Conservation (phyloP, 2,797 vertebrate genomes). For the Hirundo rustica region DNA sequence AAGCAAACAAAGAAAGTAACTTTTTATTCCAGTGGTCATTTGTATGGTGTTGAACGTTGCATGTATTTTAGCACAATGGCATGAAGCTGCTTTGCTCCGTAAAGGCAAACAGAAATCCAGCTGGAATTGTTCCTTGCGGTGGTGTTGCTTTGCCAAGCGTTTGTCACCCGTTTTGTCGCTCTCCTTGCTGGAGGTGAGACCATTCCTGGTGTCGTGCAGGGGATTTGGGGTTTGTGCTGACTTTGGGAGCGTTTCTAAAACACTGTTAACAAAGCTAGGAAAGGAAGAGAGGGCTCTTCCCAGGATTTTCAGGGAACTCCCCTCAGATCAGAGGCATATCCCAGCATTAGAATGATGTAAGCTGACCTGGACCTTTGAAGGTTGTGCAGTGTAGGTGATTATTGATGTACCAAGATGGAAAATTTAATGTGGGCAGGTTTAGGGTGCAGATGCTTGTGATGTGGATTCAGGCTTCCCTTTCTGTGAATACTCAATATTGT, state of each 20-base stretch:
- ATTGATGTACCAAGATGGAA: background rate
- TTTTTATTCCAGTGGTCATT: background rate
- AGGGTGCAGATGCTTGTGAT: background rate
- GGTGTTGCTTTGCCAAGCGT: background rate
- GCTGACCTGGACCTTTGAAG: background rate
- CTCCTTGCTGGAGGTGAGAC: background rate
- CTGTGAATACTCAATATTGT: background rate
- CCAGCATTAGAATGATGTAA: background rate
- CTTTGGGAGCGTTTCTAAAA: background rate
- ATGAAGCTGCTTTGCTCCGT: conserved; percentile 47
- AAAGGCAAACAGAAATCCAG: background rate
- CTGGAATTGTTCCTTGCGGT: background rate
- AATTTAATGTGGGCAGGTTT: background rate
- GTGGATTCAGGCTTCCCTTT: background rate
- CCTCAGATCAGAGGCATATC: background rate
- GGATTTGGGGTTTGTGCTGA: background rate
- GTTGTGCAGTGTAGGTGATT: background rate
- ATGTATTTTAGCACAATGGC: conserved; percentile 18
- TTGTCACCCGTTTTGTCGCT: background rate
- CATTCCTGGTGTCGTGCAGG: background rate
- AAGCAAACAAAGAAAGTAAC: background rate
- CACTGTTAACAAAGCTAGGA: background rate
- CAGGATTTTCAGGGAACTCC: background rate
- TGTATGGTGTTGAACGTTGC: background rate
- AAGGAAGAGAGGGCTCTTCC: background rate